phyloP scores from a whole-genome alignment of 2,888 invertebrate genomes.

The Lithophane ornitopus region DNA sequence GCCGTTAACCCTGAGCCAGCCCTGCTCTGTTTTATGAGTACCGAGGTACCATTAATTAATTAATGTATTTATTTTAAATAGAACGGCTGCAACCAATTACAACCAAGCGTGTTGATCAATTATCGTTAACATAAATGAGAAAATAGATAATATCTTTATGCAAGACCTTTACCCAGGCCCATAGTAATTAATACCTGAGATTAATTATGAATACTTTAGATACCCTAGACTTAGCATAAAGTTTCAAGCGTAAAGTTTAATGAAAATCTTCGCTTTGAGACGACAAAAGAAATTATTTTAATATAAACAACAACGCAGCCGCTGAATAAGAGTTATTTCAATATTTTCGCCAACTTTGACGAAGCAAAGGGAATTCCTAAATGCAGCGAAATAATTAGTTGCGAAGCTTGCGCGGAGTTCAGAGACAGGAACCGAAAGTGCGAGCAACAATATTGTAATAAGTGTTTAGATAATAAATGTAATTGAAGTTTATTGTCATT shows the following conservation, averaged over 20 bases:
- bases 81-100: too few species aligned
- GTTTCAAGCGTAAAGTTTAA: slow-evolving; percentile 25
- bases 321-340: slow-evolving; percentile 77
- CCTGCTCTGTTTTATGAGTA: too few species aligned
- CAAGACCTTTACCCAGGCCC: not conserved
- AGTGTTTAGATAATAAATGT: too few species aligned
- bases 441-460: slow-evolving; percentile 2
- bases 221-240: slow-evolving; percentile 12
- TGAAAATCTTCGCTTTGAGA: slow-evolving; percentile 32
- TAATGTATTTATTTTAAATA: too few species aligned
- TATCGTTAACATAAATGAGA: not conserved
- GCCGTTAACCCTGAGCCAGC: too few species aligned
- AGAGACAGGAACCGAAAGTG: slow-evolving; percentile 59
- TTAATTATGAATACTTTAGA: slow-evolving; percentile 8
- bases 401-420: slow-evolving; percentile 73
- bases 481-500: too few species aligned
- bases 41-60: too few species aligned
- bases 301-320: slow-evolving; percentile 70
- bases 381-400: slow-evolving; percentile 88
- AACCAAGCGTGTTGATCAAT: too few species aligned
- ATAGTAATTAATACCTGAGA: not conserved
- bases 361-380: slow-evolving; percentile 86
- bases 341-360: slow-evolving; percentile 84
- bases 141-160: not conserved
- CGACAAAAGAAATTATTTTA: slow-evolving; percentile 71